These are phyloP conservation scores for Sebastes itinus DNA, from an alignment of 2,797 vertebrate genomes.

Conservation along the genomic window DNA sequence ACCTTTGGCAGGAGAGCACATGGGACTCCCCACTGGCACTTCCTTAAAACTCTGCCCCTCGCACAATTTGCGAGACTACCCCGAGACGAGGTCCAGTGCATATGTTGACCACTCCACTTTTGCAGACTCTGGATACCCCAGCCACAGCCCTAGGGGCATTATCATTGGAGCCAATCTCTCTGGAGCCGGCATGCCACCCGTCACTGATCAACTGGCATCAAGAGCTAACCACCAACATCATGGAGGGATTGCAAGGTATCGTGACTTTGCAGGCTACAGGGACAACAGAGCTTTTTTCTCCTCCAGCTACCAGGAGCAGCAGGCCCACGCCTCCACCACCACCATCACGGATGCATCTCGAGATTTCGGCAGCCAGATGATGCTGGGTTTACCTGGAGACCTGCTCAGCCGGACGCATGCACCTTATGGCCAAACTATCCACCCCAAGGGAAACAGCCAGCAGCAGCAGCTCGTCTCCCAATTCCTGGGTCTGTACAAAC, in stretches of 20 bases:
- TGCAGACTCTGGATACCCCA: constrained; percentile 81
- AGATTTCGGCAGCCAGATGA: constrained; percentile 80
- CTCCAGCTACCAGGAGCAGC: constrained; percentile 82
- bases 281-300: constrained; percentile 81
- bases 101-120: constrained; percentile 75
- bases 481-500: constrained; percentile 81
- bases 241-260: constrained; percentile 81
- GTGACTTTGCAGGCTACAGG: constrained; percentile 80
- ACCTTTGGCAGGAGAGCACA: constrained; percentile 76
- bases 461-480: constrained; percentile 76
- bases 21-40: constrained; percentile 74
- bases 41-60: constrained; percentile 83
- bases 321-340: constrained; percentile 79
- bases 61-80: constrained; percentile 82
- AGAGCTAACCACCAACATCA: constrained; percentile 78
- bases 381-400: constrained; percentile 83
- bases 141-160: constrained; percentile 84
- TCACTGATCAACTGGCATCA: constrained; percentile 81
- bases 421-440: constrained; percentile 77
- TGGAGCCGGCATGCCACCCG: constrained; percentile 84
- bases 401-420: constrained; percentile 76
- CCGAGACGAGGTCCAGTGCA: constrained; percentile 85
- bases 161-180: constrained; percentile 82
- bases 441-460: constrained; percentile 78
- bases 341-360: constrained; percentile 63